Evolutionary conservation across 2,797 vertebrate species (phyloP).

Genomic region (Scolopax bukidnonensis): DNA sequence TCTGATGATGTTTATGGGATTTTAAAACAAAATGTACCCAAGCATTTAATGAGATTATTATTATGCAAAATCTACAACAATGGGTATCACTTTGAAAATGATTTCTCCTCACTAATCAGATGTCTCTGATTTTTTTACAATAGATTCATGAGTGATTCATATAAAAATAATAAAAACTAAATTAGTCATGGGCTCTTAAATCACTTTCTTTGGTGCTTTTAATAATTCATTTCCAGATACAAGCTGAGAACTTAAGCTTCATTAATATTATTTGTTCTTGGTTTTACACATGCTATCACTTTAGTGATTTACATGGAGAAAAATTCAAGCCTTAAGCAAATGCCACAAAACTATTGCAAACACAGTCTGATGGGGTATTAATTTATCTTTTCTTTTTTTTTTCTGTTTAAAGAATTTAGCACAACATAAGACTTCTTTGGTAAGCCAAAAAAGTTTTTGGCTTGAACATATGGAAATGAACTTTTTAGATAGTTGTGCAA

Average conservation of each 20-base stretch:
- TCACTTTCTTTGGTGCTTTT: conserved; percentile 75
- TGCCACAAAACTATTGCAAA: conserved; percentile 52
- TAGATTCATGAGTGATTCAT: conserved; percentile 71
- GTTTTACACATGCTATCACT: conserved; percentile 59
- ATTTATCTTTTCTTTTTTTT: conserved; percentile 66
- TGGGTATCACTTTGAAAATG: conserved; percentile 45
- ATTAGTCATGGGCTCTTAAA: conserved; percentile 79
- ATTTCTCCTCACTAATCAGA: conserved; percentile 73
- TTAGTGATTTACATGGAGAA: conserved; percentile 39
- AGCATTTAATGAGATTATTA: conserved; percentile 73
- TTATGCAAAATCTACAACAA: conserved; percentile 65
- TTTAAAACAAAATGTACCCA: conserved; percentile 72
- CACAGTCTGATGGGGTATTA: conserved; percentile 46
- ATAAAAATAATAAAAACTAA: conserved; percentile 79
- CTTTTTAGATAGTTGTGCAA: neutral
- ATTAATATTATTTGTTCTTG: conserved; percentile 78
- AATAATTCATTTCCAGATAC: conserved; percentile 77
- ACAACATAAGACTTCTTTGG: neutral
- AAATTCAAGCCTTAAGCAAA: conserved; percentile 68
- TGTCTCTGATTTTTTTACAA: conserved; percentile 71
- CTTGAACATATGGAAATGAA: neutral
- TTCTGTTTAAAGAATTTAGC: neutral
- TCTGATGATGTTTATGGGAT: conserved; percentile 47
- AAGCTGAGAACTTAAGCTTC: conserved; percentile 71
- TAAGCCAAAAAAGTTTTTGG: neutral